A percentile compares a stretch with the other conserved stretches of the same genome.
Evolutionary conservation across 2,888 invertebrate genomes (phyloP).

Genomic region (Rhopalosiphum nymphaeae): DNA sequence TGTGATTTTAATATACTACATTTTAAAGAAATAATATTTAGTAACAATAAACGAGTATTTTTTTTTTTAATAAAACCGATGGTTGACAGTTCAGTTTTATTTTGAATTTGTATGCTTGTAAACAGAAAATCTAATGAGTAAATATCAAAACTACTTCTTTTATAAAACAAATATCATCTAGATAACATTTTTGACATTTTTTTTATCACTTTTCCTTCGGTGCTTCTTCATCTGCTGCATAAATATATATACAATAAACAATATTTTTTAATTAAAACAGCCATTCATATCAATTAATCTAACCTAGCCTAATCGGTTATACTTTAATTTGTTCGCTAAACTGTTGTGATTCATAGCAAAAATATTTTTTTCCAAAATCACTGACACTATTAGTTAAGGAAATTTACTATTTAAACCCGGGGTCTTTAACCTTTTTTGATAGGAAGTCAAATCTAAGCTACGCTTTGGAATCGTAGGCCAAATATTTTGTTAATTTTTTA

Average conservation of each 20-base stretch:
- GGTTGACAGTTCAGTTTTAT: neutral
- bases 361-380: neutral
- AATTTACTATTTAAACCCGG: neutral
- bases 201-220: neutral
- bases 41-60: neutral
- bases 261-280: neutral
- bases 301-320: neutral
- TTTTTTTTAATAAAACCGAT: neutral
- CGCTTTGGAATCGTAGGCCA: too few species aligned
- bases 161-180: neutral
- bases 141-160: neutral
- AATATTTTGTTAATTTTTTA: too few species aligned
- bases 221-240: neutral
- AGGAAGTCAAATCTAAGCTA: too few species aligned
- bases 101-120: neutral
- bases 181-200: neutral
- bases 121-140: neutral
- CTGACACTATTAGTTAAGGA: neutral
- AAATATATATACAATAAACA: neutral
- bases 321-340: neutral
- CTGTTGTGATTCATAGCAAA: neutral
- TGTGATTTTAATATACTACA: neutral
- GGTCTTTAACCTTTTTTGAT: too few species aligned
- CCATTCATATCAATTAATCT: neutral
- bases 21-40: neutral